phyloP scores from a whole-genome alignment of 2,888 invertebrate species.

The Schizotus pectinicornis region DNA sequence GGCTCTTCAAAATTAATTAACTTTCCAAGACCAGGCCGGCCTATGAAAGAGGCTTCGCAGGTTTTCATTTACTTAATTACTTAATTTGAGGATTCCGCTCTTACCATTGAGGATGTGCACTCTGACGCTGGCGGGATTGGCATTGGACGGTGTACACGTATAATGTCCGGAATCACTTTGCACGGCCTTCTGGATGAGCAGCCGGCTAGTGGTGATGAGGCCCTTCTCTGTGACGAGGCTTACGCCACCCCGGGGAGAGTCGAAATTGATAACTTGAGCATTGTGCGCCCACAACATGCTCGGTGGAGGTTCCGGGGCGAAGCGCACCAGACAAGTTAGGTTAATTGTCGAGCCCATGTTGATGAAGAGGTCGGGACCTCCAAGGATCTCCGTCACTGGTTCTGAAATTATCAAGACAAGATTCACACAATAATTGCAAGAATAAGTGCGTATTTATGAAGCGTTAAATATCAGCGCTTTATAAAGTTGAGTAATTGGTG shows the following conservation, averaged over 20 bases:
- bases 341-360: constrained; percentile 89
- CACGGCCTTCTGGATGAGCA: constrained; percentile 82
- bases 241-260: constrained; percentile 87
- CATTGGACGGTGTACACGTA: constrained; percentile 85
- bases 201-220: constrained; percentile 79
- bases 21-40: too few relatives aligned
- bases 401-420: constrained; percentile 62
- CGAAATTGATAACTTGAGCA: constrained; percentile 84
- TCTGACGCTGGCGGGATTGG: constrained; percentile 76
- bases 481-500: neutral
- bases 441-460: neutral
- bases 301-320: constrained; percentile 84
- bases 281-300: constrained; percentile 86
- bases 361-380: constrained; percentile 82
- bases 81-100: constrained; percentile 37
- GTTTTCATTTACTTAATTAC: too few relatives aligned
- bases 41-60: too few relatives aligned
- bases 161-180: constrained; percentile 82
- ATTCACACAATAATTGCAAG: constrained; percentile 5
- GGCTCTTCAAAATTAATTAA: too few relatives aligned
- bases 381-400: constrained; percentile 81
- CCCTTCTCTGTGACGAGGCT: constrained; percentile 88
- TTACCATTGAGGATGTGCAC: constrained; percentile 89
- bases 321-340: constrained; percentile 82
- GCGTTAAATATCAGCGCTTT: neutral